Percentiles rank a stretch among this genome's conserved stretches.
These are phyloP conservation scores for Lacanobia oleracea DNA, from an alignment of 2,888 invertebrate species.

Conservation along the genomic window DNA sequence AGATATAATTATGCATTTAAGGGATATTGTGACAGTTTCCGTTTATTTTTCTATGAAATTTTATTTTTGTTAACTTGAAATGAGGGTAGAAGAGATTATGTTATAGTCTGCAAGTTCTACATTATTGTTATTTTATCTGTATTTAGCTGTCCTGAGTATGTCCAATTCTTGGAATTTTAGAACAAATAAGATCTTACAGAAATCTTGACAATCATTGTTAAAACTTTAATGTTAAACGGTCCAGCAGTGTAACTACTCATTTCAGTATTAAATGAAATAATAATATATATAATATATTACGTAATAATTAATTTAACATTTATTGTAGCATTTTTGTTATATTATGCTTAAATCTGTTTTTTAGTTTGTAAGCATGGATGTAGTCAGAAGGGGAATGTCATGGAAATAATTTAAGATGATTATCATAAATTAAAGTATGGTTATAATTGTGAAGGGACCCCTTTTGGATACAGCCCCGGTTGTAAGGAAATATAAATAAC, in stretches of 20 bases:
- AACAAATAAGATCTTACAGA: not conserved
- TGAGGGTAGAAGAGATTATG: constrained; percentile 65
- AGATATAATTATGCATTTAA: constrained; percentile 79
- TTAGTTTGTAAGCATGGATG: constrained; percentile 74
- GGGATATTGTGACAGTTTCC: constrained; percentile 52
- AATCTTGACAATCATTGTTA: too few species aligned
- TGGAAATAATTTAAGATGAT: not conserved
- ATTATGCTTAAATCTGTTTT: constrained; percentile 78
- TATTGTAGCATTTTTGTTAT: constrained; percentile 80
- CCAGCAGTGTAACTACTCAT: constrained; percentile 64
- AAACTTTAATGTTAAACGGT: not conserved
- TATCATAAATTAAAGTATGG: not conserved
- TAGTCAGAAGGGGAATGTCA: constrained; percentile 29
- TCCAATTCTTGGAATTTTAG: not conserved
- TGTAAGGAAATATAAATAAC: constrained; percentile 58
- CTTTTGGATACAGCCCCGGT: constrained; percentile 46
- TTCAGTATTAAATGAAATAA: constrained; percentile 61
- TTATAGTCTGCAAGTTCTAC: constrained; percentile 39
- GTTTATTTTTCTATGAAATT: constrained; percentile 50
- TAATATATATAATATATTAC: constrained; percentile 57
- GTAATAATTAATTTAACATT: constrained; percentile 69
- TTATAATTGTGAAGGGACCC: constrained; percentile 5
- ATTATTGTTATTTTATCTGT: constrained; percentile 11
- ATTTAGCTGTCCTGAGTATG: not conserved
- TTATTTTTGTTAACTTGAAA: constrained; percentile 64